phyloP scores from a whole-genome alignment of 1,140 invertebrate genomes.

The Drosophila biarmipes region DNA sequence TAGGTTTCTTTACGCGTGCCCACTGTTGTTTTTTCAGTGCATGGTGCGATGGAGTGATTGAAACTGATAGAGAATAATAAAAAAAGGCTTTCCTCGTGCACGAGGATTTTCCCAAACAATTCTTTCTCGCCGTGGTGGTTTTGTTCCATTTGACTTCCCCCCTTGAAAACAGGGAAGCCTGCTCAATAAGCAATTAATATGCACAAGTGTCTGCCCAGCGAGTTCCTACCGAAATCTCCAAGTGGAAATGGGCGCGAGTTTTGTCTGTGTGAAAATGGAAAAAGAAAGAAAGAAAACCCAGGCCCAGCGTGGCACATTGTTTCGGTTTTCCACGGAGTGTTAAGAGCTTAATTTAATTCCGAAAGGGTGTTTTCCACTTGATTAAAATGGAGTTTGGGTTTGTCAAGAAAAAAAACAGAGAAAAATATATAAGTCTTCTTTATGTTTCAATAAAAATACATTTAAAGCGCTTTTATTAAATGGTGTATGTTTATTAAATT shows the following conservation, averaged over 20 bases:
- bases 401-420: not conserved
- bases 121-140: conserved; percentile 16
- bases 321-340: conserved; percentile 53
- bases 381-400: conserved; percentile 37
- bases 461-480: not conserved
- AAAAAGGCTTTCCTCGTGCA: conserved; percentile 43
- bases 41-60: conserved; percentile 41
- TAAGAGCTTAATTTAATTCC: conserved; percentile 55
- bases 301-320: conserved; percentile 64
- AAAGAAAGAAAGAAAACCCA: conserved; percentile 32
- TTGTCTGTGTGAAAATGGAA: conserved; percentile 24
- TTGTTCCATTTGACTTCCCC: conserved; percentile 4
- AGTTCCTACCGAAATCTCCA: conserved; percentile 44
- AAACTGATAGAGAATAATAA: conserved; percentile 58
- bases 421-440: not conserved
- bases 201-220: conserved; percentile 71
- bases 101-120: conserved; percentile 52
- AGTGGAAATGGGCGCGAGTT: conserved; percentile 43
- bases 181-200: conserved; percentile 82
- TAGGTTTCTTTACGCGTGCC: not conserved
- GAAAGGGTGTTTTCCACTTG: conserved; percentile 46
- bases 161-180: conserved; percentile 13
- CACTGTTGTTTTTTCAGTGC: conserved; percentile 12
- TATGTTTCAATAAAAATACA: conserved; percentile 11
- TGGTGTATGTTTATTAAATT: not conserved